Conservation (phyloP, 2,113 vertebrate species). For the Gymnobelideus leadbeateri region DNA sequence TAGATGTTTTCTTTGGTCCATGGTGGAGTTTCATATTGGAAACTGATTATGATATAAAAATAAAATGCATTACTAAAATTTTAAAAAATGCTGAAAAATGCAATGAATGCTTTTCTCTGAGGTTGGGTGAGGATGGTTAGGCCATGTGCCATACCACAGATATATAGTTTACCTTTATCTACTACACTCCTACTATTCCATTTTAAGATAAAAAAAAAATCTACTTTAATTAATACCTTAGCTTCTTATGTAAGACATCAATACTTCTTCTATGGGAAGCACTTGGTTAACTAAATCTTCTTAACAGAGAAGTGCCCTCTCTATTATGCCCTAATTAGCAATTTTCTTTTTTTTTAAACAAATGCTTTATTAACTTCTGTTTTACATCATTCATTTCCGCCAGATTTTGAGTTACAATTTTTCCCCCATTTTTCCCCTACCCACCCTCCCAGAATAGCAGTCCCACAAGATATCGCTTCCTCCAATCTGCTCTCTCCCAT, state of each 20-base stretch:
- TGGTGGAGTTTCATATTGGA: not conserved
- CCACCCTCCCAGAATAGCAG: too few species aligned
- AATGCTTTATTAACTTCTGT: too few species aligned
- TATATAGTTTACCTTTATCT: slow-evolving; percentile 4
- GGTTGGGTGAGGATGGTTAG: slow-evolving; percentile 20
- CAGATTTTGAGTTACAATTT: too few species aligned
- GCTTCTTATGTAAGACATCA: not conserved
- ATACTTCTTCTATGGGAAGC: slow-evolving; percentile 1
- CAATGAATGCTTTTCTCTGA: slow-evolving; percentile 19
- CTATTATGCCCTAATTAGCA: not conserved
- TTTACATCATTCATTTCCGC: too few species aligned
- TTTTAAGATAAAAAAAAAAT: slow-evolving; percentile 52
- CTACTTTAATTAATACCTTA: slow-evolving; percentile 43
- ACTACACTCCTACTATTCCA: slow-evolving; percentile 1
- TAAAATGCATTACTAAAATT: not conserved
- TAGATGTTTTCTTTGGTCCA: not conserved
- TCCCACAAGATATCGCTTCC: too few species aligned
- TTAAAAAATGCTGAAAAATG: not conserved
- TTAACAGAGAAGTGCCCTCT: slow-evolving; percentile 4
- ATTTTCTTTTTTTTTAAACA: too few species aligned
- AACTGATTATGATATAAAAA: not conserved
- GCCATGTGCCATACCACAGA: slow-evolving; percentile 14
- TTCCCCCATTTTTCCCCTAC: too few species aligned
- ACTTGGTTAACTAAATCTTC: slow-evolving; percentile 41
- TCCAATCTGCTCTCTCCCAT: too few species aligned